Conservation (phyloP, 2,113 vertebrate genomes). For the Calidris pygmaea region DNA sequence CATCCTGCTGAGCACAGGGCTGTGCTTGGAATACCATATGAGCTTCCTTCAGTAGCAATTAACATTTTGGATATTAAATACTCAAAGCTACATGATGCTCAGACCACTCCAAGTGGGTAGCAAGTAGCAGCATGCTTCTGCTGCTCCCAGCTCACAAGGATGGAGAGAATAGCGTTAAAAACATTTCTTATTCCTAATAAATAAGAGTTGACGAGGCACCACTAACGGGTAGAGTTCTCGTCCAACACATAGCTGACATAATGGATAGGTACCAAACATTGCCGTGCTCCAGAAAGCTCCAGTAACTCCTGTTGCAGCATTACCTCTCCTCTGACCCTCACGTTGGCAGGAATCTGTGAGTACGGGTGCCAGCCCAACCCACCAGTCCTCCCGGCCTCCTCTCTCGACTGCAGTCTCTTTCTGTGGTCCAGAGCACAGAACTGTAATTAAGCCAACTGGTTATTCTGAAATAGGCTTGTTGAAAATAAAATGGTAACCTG, state of each 20-base stretch:
- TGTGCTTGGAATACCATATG: background rate
- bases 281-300: background rate
- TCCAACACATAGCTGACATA: background rate
- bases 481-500: constrained; percentile 30
- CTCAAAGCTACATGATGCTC: background rate
- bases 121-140: background rate
- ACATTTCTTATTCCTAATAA: background rate
- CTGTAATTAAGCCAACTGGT: constrained; percentile 46
- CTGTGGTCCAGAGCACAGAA: constrained; percentile 22
- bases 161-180: background rate
- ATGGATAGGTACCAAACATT: background rate
- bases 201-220: background rate
- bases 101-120: background rate
- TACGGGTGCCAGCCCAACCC: background rate
- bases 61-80: constrained; percentile 18
- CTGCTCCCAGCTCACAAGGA: background rate
- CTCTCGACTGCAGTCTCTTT: constrained; percentile 5
- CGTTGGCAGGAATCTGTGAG: background rate
- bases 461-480: constrained; percentile 45
- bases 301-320: background rate
- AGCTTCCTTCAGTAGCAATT: background rate
- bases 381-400: background rate
- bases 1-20: background rate
- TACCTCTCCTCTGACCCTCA: background rate
- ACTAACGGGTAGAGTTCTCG: background rate